Conservation (phyloP, 2,113 vertebrate genomes). For the Empidonax traillii region DNA sequence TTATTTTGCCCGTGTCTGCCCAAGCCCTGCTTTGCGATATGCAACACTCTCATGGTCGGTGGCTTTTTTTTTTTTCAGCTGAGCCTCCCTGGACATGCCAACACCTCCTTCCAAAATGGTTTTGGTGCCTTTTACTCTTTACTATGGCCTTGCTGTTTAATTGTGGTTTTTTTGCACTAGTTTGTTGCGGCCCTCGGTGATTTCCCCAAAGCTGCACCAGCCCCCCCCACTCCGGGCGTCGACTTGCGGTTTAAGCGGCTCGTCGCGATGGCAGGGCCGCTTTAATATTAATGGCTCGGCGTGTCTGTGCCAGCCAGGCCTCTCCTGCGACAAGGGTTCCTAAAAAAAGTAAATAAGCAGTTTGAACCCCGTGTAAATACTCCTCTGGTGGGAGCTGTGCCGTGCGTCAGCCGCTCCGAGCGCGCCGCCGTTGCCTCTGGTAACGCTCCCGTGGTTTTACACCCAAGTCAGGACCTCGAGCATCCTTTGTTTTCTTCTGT, state of each 20-base stretch:
- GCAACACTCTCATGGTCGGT: not conserved
- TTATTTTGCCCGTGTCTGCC: not conserved
- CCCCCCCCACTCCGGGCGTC: slow-evolving; percentile 2
- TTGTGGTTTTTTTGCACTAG: slow-evolving; percentile 32
- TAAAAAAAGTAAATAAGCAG: slow-evolving; percentile 68
- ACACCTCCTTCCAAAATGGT: not conserved
- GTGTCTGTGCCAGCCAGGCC: not conserved
- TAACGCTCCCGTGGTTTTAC: slow-evolving; percentile 15
- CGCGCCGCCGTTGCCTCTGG: not conserved
- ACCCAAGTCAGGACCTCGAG: slow-evolving; percentile 40
- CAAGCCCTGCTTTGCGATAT: not conserved
- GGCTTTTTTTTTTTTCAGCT: not conserved
- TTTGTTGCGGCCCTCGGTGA: slow-evolving; percentile 54
- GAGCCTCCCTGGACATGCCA: rapidly evolving
- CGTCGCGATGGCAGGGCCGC: not conserved
- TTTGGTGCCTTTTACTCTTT: not conserved
- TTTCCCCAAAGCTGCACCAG: slow-evolving; percentile 72
- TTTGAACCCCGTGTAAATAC: slow-evolving; percentile 27
- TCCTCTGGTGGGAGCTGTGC: slow-evolving; percentile 20
- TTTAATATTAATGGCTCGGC: slow-evolving; percentile 63
- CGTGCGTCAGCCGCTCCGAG: not conserved
- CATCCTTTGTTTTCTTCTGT: slow-evolving; percentile 55
- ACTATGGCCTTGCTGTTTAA: not conserved
- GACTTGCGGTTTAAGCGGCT: slow-evolving; percentile 53
- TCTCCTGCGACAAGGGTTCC: not conserved